Conservation (phyloP, 2,888 invertebrate species). For the Boloria selene region DNA sequence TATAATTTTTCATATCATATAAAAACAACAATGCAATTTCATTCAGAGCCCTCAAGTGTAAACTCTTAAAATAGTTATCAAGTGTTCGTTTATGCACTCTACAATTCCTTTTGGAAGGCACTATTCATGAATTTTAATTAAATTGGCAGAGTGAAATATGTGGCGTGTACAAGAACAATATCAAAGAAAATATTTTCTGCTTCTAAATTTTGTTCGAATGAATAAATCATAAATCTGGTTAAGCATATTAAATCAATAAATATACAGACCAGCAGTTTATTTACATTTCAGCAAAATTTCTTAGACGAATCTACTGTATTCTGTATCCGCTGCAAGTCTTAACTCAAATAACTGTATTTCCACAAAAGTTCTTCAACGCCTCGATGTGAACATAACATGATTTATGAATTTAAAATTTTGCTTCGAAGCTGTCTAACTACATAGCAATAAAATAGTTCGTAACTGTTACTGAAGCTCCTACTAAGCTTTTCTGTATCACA, state of each 20-base stretch:
- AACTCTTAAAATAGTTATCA: too few relatives aligned
- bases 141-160: background rate
- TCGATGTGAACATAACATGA: conserved; percentile 41
- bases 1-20: too few relatives aligned
- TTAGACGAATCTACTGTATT: conserved; percentile 32
- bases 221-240: conserved; percentile 7
- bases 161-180: background rate
- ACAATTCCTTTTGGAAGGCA: too few relatives aligned
- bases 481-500: background rate
- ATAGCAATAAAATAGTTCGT: conserved; percentile 38
- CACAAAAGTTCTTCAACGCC: conserved; percentile 42
- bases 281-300: conserved; percentile 19
- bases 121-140: conserved; percentile 3
- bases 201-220: background rate
- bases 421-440: conserved; percentile 39
- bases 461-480: conserved; percentile 22
- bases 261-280: conserved; percentile 4
- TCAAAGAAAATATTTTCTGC: background rate
- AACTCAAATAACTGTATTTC: conserved; percentile 43
- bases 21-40: too few relatives aligned
- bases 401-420: conserved; percentile 42
- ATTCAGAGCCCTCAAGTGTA: too few relatives aligned
- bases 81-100: too few relatives aligned
- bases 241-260: conserved; percentile 4
- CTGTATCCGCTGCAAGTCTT: conserved; percentile 38